A percentile compares a stretch with the other conserved stretches of the same genome.
Evolutionary conservation across 2,113 vertebrate genomes (phyloP).

Genomic region (Petrocephalus zakoni): DNA sequence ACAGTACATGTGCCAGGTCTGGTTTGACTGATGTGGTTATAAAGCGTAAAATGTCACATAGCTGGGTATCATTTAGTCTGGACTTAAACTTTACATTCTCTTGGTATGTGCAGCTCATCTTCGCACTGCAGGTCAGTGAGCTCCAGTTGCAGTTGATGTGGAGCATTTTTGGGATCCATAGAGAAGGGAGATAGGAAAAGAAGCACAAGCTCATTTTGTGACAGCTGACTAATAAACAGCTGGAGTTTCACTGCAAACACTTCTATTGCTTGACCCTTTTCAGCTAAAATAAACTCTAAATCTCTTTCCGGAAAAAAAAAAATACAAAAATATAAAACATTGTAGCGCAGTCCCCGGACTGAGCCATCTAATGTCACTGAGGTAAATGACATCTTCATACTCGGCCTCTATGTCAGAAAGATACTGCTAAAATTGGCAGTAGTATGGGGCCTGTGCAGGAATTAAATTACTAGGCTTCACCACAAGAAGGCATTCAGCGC

Average conservation of each 20-base stretch:
- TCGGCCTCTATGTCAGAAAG: not conserved
- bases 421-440: not conserved
- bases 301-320: not conserved
- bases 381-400: slow-evolving; percentile 2
- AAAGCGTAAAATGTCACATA: too few species aligned
- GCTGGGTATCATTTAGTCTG: too few species aligned
- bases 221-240: not conserved
- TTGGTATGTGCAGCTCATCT: not conserved
- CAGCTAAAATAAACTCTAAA: not conserved
- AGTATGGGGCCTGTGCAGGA: not conserved
- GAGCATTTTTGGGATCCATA: not conserved
- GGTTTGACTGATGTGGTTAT: too few species aligned
- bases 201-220: not conserved
- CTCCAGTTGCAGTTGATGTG: not conserved
- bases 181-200: not conserved
- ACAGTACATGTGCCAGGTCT: too few species aligned
- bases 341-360: not conserved
- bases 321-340: not conserved
- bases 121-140: not conserved
- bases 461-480: not conserved
- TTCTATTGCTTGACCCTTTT: not conserved
- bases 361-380: not conserved
- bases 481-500: not conserved
- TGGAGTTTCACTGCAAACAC: not conserved
- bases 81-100: too few species aligned